Base-by-base conservation (phyloP, 2,888 invertebrate genomes). In the Pyrrhosoma nymphula region DNA sequence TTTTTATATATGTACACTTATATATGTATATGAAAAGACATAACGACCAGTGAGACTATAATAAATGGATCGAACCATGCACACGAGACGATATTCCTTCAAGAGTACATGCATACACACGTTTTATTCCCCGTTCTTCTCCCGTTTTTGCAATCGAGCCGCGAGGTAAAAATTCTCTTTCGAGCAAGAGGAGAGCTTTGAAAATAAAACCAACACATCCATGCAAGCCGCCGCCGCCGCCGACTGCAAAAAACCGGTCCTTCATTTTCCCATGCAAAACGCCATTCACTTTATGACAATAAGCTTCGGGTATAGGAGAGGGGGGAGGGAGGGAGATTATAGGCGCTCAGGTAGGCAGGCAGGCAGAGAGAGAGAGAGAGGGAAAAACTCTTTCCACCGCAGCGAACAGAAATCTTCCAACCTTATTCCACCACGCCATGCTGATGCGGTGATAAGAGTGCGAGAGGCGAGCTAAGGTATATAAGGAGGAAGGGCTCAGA, bases 391-490 rank as follows among this genome's bases (percentile, higher is more conserved):
- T 93, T 93, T 69, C 63, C 69, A 47, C 69, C 39, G 16, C 23
- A 69, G 55, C 56, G 93, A 93, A 69, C 47, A 47, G 30, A 93
- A 91, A 47, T 93, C 69, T 93, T 63, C 47, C 39, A 69, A 47
- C 23, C 91, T 30, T 39, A 39, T 69, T 39, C 39, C 63, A n/a
- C 63, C 93, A 4, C 60, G 93, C 60, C 93, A 47, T 69, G 69
- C 69, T 93, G 69, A 93, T 93, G 93, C 93, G 93, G 47, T n/a
- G 93, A 93, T 93, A 93, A 69, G 93, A 82, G 69, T 2, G 26
- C 0, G 20, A 23, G 63, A 10, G 4, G 91, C 12, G 39, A 60
- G 63, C 30, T 39, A 18, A 39, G 63, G 69, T 60, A 60, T 60
- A 20, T 60, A 60, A 60, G 60, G 35, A 60, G 63, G 63, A 35